Evolutionary conservation across 2,113 vertebrate genomes (phyloP), one percentile per base, ranked within the genome.

Genomic region (Corythornis cristatus): DNA sequence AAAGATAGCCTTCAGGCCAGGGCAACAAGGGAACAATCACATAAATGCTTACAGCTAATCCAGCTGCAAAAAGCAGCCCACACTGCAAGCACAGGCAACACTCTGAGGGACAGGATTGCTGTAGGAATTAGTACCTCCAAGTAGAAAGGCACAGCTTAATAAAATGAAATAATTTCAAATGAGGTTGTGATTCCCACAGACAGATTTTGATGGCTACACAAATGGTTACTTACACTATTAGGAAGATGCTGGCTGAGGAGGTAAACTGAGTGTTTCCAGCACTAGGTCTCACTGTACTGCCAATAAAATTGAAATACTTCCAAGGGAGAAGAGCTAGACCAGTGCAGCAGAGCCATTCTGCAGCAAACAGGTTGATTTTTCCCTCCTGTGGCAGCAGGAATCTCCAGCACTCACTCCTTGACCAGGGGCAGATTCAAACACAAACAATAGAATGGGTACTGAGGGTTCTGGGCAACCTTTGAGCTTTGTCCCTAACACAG

Each of bases 401-500:
- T 17, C 46, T 35, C n/a, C 68, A 71, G 56, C 17, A 48, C 48
- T 48, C 6, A 0, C 21, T 68, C 16, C 37, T 64, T 48, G 54
- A n/a, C 48, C 31, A 56, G 21, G 9, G 77, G n/a, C 56, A 78
- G 50, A 35, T 67, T 8, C 31, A 53, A 37, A 60, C 21, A 66
- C n/a, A 62, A 46, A 77, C 0, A 0, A 46, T 0, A 28, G 31
- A 12, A 83, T 43, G 3, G 29, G 18, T 11, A 1, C 18, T 14
- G 51, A 62, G 60, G 10, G 66, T 12, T 16, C 42, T 93, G 68
- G 16, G 16, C 9, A 86, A 1, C 9, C 54, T 46, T 40, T 80
- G 26, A 83, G 29, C 33, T 35, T 80, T 10, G 12, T 12, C 19
- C 20, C 4, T 35, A 29, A 40, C 3, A 21, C 18, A 56, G 56